phyloP scores from a whole-genome alignment of 2,113 vertebrate genomes.

The Caranx melampygus region DNA sequence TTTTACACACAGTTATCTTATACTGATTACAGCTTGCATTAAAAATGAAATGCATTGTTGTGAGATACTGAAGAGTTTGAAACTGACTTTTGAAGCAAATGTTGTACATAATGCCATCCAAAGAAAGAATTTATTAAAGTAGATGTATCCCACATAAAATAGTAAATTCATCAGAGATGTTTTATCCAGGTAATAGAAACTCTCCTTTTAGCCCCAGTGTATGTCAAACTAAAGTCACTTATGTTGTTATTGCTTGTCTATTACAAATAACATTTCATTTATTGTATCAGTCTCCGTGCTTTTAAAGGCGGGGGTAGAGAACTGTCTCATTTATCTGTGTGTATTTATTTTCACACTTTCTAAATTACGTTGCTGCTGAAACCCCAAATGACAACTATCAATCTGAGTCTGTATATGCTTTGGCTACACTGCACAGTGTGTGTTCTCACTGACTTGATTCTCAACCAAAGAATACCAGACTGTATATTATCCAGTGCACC shows the following conservation, averaged over 20 bases:
- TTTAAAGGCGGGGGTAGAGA: neutral
- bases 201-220: neutral
- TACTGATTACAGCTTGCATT: neutral
- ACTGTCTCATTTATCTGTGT: neutral
- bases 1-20: neutral
- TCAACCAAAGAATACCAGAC: slow-evolving; percentile 49
- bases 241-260: slow-evolving; percentile 18
- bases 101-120: neutral
- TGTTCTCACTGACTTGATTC: slow-evolving; percentile 22
- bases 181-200: neutral
- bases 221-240: slow-evolving; percentile 9
- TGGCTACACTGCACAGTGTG: neutral
- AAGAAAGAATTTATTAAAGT: neutral
- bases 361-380: neutral
- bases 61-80: neutral
- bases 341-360: neutral
- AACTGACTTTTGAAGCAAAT: neutral
- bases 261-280: neutral
- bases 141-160: neutral
- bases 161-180: neutral
- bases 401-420: neutral
- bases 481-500: slow-evolving; percentile 44
- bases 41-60: neutral
- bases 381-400: neutral
- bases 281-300: neutral